Conservation (phyloP, 2,797 vertebrate species). For the Merluccius polli region DNA sequence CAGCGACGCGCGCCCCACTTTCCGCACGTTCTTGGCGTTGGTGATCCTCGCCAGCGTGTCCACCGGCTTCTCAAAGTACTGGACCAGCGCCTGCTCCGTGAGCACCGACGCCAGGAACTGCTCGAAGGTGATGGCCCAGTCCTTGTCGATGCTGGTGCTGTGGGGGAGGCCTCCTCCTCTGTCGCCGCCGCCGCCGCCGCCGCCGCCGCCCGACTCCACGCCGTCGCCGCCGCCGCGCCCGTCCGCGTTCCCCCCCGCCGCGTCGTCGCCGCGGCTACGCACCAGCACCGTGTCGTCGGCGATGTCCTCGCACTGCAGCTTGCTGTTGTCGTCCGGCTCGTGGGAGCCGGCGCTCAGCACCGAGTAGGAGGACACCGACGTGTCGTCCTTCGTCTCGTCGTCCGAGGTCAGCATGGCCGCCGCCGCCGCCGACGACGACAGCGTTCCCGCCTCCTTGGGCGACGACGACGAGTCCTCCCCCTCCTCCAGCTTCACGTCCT, state of each 20-base stretch:
- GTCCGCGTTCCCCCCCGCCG: too few species aligned
- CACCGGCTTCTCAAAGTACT: constrained; percentile 93
- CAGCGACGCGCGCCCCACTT: constrained; percentile 80
- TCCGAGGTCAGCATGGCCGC: constrained; percentile 91
- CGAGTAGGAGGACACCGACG: constrained; percentile 95
- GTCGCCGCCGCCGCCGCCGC: too few species aligned
- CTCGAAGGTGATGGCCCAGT: constrained; percentile 98
- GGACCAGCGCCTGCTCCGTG: constrained; percentile 90
- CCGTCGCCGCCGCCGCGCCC: constrained; percentile 48
- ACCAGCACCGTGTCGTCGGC: constrained; percentile 93
- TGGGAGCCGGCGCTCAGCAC: constrained; percentile 94
- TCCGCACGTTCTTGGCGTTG: constrained; percentile 87
- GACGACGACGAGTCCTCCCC: constrained; percentile 77
- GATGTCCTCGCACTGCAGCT: constrained; percentile 95
- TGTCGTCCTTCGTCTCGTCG: constrained; percentile 94
- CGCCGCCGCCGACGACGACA: constrained; percentile 75
- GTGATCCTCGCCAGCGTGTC: constrained; percentile 85
- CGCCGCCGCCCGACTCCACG: constrained; percentile 7
- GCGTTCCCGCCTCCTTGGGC: constrained; percentile 82
- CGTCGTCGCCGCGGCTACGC: constrained; percentile 59
- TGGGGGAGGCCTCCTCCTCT: constrained; percentile 69
- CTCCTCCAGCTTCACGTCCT: constrained; percentile 93
- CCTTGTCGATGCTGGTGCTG: constrained; percentile 87
- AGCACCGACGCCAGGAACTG: constrained; percentile 95
- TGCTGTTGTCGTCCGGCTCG: constrained; percentile 93